A percentile compares a stretch with the other conserved stretches of the same genome.
Evolutionary conservation across 2,888 invertebrate species (phyloP).

Genomic region (Allacma fusca): DNA sequence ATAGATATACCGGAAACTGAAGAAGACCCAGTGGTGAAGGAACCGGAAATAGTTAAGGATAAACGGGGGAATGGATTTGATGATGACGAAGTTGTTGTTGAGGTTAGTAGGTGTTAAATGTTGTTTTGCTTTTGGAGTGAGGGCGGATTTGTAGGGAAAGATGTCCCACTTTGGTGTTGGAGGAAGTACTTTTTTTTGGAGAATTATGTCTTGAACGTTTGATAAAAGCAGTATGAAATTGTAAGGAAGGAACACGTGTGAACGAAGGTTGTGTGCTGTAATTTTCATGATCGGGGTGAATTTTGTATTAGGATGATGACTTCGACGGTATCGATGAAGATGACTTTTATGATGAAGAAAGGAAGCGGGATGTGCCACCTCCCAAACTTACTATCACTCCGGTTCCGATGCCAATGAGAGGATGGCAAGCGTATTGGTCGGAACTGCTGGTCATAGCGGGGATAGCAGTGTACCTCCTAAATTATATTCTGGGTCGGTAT

Average conservation of each 20-base stretch:
- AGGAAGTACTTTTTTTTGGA: no score
- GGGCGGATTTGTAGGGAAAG: no score
- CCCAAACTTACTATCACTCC: constrained; percentile 60
- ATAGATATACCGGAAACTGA: background rate
- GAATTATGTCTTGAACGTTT: no score
- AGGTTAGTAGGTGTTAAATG: constrained; percentile 48
- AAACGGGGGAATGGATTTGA: constrained; percentile 42
- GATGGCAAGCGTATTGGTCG: constrained; percentile 61
- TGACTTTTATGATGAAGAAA: constrained; percentile 54
- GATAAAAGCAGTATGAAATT: background rate
- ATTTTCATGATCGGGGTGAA: background rate
- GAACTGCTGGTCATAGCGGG: constrained; percentile 58
- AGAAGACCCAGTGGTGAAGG: constrained; percentile 31
- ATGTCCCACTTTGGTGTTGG: no score
- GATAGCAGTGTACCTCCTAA: constrained; percentile 57
- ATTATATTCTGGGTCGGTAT: constrained; percentile 59
- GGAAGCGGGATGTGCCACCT: constrained; percentile 44
- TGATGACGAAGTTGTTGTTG: constrained; percentile 56
- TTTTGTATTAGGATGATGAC: constrained; percentile 52
- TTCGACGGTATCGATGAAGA: constrained; percentile 60
- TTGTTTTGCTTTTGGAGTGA: background rate
- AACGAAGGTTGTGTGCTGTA: background rate
- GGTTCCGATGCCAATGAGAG: constrained; percentile 60
- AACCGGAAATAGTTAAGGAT: constrained; percentile 38
- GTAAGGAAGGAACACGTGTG: background rate